Percentiles rank a stretch among this genome's conserved stretches.
Evolutionary conservation across 2,888 invertebrate species (phyloP).

Genomic region (Chaetogeoica ovagalla): DNA sequence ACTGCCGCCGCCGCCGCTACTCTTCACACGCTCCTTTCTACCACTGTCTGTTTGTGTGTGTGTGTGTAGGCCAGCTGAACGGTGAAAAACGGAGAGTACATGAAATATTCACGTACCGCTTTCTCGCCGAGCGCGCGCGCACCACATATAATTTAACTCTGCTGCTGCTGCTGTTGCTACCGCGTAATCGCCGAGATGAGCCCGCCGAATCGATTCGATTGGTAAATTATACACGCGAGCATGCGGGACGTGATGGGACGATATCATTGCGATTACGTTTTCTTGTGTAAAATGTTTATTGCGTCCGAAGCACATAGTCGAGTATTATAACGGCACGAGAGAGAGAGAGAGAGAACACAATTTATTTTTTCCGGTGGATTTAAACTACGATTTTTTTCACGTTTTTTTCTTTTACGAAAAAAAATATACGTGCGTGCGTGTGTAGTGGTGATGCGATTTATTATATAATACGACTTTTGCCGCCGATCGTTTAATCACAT

Average conservation of each 20-base stretch:
- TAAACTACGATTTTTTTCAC: not conserved
- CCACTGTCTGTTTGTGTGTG: no score
- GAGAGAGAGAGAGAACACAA: not conserved
- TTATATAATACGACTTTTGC: no score
- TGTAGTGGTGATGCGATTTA: not conserved
- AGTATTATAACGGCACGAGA: not conserved
- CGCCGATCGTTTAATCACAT: not conserved
- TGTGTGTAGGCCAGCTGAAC: not conserved
- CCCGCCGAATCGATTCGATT: conserved; percentile 19
- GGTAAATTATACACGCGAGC: conserved; percentile 37
- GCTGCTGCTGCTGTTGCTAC: no score
- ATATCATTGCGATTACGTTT: conserved; percentile 27
- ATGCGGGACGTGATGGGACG: no score
- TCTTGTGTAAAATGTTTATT: conserved; percentile 8
- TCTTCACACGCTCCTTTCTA: no score
- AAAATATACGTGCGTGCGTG: not conserved
- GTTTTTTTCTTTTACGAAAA: not conserved
- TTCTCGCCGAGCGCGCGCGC: no score
- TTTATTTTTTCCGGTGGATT: conserved; percentile 18
- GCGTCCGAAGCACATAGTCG: not conserved
- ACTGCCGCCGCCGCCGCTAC: not conserved
- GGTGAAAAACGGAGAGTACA: not conserved
- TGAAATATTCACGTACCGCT: not conserved
- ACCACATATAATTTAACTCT: no score
- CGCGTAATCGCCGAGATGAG: conserved; percentile 10